These are phyloP conservation scores for Ophthalmolycus amberensis DNA, from an alignment of 2,113 vertebrate genomes.

Conservation along the genomic window DNA sequence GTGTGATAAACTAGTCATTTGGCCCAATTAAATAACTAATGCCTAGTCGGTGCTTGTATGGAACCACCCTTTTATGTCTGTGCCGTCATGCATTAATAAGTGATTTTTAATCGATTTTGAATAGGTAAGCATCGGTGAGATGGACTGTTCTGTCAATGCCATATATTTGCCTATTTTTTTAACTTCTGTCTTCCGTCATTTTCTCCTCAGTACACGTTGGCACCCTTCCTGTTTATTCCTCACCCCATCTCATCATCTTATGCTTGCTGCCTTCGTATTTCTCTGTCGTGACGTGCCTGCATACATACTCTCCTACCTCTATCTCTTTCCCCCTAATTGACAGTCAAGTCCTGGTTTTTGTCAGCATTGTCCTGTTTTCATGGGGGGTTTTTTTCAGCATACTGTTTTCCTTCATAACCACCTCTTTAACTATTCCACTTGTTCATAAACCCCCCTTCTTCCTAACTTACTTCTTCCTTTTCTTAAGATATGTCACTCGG, in stretches of 20 bases:
- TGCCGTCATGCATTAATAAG: background rate
- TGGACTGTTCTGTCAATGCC: background rate
- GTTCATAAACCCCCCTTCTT: slow-evolving; percentile 1
- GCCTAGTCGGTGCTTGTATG: background rate
- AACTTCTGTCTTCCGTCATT: slow-evolving; percentile 7
- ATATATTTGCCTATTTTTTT: background rate
- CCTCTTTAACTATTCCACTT: slow-evolving; percentile 25
- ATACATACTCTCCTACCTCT: background rate
- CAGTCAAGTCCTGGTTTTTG: slow-evolving; percentile 38
- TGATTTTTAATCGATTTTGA: background rate
- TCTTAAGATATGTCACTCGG: slow-evolving; percentile 2
- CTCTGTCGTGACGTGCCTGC: slow-evolving; percentile 1
- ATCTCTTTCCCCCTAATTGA: slow-evolving; percentile 18
- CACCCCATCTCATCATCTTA: slow-evolving; percentile 18
- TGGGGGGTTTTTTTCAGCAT: background rate
- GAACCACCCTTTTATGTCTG: background rate
- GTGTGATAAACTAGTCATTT: background rate
- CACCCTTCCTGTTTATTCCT: slow-evolving; percentile 20
- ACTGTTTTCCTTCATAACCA: slow-evolving; percentile 32
- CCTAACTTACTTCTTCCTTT: background rate
- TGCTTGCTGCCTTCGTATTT: slow-evolving; percentile 22
- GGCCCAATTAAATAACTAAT: background rate
- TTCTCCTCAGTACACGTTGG: slow-evolving; percentile 2
- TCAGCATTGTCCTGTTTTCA: slow-evolving; percentile 52
- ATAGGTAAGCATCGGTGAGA: background rate